A percentile compares a stretch with the other conserved stretches of the same genome.
phyloP scores from a whole-genome alignment of 2,113 vertebrate genomes.

The Coturnix japonica region DNA sequence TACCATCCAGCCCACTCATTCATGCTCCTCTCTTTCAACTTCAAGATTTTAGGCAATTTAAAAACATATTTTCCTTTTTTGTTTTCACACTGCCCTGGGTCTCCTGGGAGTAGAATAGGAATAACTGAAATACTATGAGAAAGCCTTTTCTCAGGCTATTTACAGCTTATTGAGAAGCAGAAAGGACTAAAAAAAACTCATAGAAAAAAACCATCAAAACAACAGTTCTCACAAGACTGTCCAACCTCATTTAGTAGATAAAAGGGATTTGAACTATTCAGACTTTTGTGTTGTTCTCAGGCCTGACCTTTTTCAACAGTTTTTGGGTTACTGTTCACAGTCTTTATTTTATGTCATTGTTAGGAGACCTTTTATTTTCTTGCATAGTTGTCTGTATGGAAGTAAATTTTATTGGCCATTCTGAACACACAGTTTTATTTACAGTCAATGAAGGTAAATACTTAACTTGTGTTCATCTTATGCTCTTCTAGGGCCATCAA shows the following conservation, averaged over 20 bases:
- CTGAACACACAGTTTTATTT: background rate
- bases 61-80: slow-evolving; percentile 9
- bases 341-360: background rate
- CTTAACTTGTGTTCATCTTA: accelerated
- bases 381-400: background rate
- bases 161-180: slow-evolving; percentile 43
- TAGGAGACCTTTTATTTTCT: background rate
- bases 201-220: background rate
- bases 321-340: background rate
- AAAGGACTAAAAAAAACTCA: background rate
- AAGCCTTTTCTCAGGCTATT: slow-evolving; percentile 53
- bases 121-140: background rate
- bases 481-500: background rate
- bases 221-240: background rate
- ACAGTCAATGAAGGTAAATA: background rate
- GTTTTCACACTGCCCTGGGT: background rate
- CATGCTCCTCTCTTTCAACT: background rate
- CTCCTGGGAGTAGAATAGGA: slow-evolving; percentile 11
- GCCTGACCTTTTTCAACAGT: background rate
- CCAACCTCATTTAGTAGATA: background rate
- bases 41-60: background rate
- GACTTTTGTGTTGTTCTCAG: background rate
- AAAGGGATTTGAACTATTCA: background rate
- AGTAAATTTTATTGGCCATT: background rate
- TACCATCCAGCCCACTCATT: background rate